phyloP scores from a whole-genome alignment of 2,113 vertebrate genomes.

The Ranitomeya variabilis region DNA sequence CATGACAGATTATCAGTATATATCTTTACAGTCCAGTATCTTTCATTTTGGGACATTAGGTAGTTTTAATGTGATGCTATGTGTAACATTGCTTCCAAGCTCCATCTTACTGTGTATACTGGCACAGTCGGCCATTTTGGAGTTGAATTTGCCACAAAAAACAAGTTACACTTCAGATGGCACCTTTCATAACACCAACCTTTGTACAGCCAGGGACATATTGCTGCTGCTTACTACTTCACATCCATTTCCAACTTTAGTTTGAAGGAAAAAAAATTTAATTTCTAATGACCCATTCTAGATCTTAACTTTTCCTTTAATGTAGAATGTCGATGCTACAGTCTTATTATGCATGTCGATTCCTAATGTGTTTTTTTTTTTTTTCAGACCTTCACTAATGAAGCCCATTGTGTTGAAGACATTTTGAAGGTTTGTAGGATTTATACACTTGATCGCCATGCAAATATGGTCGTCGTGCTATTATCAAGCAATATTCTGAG shows the following conservation, averaged over 20 bases:
- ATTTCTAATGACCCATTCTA: no score
- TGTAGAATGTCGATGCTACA: neutral
- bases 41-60: neutral
- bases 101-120: neutral
- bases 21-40: no score
- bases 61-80: neutral
- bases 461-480: neutral
- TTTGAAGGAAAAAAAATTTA: no score
- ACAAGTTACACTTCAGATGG: neutral
- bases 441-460: neutral
- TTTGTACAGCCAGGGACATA: neutral
- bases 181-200: neutral
- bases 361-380: neutral
- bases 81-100: neutral
- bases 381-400: conserved; percentile 77
- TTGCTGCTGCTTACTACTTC: neutral
- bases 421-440: conserved; percentile 85
- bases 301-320: neutral
- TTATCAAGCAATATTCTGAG: neutral
- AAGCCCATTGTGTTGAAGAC: conserved; percentile 85
- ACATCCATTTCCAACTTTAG: neutral
- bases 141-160: neutral
- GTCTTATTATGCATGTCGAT: neutral
- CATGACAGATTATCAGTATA: neutral
- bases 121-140: neutral